A percentile compares a stretch with the other conserved stretches of the same genome.
These are phyloP conservation scores for Heliconius hermathena DNA, from an alignment of 1,140 invertebrate species.

Conservation along the genomic window DNA sequence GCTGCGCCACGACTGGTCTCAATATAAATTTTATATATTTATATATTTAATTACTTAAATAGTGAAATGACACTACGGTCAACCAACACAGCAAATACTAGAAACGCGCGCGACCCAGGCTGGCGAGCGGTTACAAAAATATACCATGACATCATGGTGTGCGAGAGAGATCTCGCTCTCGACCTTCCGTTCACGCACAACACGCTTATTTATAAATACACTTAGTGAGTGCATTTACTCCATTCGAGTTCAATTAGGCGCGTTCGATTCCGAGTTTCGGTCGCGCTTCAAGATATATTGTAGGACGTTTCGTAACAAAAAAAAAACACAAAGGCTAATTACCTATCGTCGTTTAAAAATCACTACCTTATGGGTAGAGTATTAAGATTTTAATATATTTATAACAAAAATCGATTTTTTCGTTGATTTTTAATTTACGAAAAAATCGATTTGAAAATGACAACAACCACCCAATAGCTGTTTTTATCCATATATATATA, in stretches of 20 bases:
- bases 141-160: conserved; percentile 80
- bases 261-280: conserved; percentile 35
- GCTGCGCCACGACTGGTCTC: too few relatives aligned
- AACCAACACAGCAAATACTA: conserved; percentile 64
- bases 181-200: conserved; percentile 50
- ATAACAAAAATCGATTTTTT: too few relatives aligned
- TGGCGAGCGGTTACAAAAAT: conserved; percentile 71
- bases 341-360: too few relatives aligned
- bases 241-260: conserved; percentile 63
- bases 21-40: too few relatives aligned
- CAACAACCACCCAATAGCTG: too few relatives aligned
- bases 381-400: too few relatives aligned
- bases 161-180: conserved; percentile 55
- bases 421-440: too few relatives aligned
- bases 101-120: conserved; percentile 63
- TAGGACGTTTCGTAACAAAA: too few relatives aligned
- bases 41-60: not conserved
- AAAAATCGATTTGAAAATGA: too few relatives aligned
- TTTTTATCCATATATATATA: not conserved
- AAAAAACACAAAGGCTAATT: too few relatives aligned
- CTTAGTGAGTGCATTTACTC: conserved; percentile 69
- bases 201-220: conserved; percentile 68
- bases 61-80: conserved; percentile 40
- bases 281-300: not conserved
- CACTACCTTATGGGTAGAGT: too few relatives aligned